phyloP scores from a whole-genome alignment of 1,140 invertebrate genomes.

The Anastrepha ludens region DNA sequence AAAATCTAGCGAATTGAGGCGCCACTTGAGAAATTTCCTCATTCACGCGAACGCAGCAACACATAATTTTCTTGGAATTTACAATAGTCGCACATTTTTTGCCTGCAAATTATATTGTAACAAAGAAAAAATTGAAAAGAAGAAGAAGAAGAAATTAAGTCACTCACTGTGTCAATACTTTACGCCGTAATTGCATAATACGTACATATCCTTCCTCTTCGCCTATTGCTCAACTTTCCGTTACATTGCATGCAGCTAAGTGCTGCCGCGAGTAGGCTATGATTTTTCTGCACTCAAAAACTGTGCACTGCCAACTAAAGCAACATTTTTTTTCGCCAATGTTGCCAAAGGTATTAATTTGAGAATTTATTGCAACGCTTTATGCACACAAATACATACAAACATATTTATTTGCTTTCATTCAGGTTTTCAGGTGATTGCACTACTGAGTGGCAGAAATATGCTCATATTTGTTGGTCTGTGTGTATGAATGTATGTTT shows the following conservation, averaged over 20 bases:
- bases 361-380: conserved; percentile 20
- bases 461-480: neutral
- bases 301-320: neutral
- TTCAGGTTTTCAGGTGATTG: neutral
- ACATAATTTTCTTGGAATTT: conserved; percentile 51
- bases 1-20: neutral
- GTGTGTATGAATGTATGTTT: neutral
- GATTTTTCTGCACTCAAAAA: neutral
- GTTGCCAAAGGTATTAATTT: conserved; percentile 42
- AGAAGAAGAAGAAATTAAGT: conserved; percentile 17
- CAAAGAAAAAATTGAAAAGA: neutral
- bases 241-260: conserved; percentile 36
- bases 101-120: neutral
- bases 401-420: neutral
- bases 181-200: conserved; percentile 35
- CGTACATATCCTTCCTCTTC: neutral
- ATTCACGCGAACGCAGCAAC: conserved; percentile 33
- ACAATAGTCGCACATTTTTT: neutral
- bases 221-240: neutral
- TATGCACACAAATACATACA: neutral
- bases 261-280: neutral
- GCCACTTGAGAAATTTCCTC: conserved; percentile 28
- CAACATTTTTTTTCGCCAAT: conserved; percentile 16
- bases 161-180: conserved; percentile 51
- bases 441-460: neutral